These are phyloP conservation scores for Chrysopilus asiliformis DNA, from an alignment of 2,888 invertebrate genomes.

Conservation along the genomic window DNA sequence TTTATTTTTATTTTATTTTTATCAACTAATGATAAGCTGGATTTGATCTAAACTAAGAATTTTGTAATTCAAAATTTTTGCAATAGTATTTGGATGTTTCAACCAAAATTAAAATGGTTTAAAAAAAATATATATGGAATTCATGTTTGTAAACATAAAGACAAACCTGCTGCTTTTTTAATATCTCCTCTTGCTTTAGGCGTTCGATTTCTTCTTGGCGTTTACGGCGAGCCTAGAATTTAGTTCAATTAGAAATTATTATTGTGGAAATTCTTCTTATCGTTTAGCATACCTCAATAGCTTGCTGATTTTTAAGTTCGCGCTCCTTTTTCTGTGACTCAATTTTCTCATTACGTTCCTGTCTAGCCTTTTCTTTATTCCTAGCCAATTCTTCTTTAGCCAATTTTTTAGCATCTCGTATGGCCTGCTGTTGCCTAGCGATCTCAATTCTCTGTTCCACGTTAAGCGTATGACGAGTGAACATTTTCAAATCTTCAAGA, in stretches of 20 bases:
- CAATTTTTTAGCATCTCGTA: conserved; percentile 59
- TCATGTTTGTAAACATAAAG: no score
- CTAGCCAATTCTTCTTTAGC: conserved; percentile 49
- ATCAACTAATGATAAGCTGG: no score
- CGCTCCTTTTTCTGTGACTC: conserved; percentile 72
- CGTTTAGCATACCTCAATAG: conserved; percentile 80
- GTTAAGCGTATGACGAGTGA: conserved; percentile 50
- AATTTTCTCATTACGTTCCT: conserved; percentile 65
- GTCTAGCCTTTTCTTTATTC: conserved; percentile 40
- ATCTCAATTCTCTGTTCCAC: conserved; percentile 66
- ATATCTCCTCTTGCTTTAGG: conserved; percentile 69
- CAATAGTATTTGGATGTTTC: conserved; percentile 1
- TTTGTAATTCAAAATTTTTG: no score
- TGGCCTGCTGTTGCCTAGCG: conserved; percentile 56
- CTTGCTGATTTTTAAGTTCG: conserved; percentile 69
- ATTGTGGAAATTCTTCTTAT: no score
- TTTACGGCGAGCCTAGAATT: conserved; percentile 71
- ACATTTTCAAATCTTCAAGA: conserved; percentile 51
- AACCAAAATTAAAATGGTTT: conserved; percentile 9
- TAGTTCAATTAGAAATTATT: no score
- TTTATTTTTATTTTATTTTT: no score
- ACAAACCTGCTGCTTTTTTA: conserved; percentile 74
- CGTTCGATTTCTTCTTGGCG: conserved; percentile 77
- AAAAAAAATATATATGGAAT: no score
- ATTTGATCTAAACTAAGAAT: no score